phyloP scores from a whole-genome alignment of 2,113 vertebrate species.

The Poeciliopsis occidentalis region DNA sequence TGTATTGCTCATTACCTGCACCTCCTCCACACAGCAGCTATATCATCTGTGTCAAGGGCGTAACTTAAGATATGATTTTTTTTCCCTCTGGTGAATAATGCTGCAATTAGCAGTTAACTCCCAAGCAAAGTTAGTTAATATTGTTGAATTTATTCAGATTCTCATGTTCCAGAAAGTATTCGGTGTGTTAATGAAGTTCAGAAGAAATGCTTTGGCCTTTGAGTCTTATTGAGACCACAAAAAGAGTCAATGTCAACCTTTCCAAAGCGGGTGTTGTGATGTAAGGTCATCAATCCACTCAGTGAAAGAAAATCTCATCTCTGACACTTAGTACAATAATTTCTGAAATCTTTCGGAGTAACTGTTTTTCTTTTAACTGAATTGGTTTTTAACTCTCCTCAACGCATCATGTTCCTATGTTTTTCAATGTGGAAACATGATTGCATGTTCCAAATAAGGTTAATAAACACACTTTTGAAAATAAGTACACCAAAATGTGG shows the following conservation, averaged over 20 bases:
- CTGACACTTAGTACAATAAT: background rate
- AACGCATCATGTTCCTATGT: background rate
- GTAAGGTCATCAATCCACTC: conserved; percentile 27
- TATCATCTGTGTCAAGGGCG: background rate
- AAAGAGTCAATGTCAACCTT: conserved; percentile 33
- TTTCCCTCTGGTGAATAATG: background rate
- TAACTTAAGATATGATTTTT: background rate
- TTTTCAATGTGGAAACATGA: background rate
- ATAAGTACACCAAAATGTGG: no score
- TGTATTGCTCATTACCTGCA: background rate
- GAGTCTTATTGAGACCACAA: conserved; percentile 38
- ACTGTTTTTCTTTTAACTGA: background rate
- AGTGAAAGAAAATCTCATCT: conserved; percentile 3
- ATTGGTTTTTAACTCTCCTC: no score
- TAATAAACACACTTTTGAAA: no score
- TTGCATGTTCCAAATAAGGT: no score
- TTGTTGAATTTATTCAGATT: conserved; percentile 1
- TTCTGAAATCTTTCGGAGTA: background rate
- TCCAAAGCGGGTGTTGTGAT: conserved; percentile 21
- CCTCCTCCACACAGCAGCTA: background rate
- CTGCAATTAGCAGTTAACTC: background rate
- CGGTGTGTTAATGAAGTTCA: conserved; percentile 18
- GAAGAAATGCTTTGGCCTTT: conserved; percentile 24
- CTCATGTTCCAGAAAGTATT: background rate
- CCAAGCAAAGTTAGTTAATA: background rate